Percentiles rank a stretch among this genome's conserved stretches.
phyloP scores from a whole-genome alignment of 1,140 invertebrate genomes.

The Chironomus striatipennis region DNA sequence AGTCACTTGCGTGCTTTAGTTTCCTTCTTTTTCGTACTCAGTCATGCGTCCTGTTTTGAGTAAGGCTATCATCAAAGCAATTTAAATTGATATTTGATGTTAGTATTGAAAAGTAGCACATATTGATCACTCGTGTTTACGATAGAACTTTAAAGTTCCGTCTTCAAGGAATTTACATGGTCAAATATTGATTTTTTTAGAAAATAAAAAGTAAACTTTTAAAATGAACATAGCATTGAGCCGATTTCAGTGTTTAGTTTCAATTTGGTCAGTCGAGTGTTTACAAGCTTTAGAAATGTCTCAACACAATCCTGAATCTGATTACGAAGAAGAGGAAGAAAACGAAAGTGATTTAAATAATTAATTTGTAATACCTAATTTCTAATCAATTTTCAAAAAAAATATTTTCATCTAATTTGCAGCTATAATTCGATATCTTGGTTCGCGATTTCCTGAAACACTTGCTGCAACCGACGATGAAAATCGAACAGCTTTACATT shows the following conservation, averaged over 20 bases:
- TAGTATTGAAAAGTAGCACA: too few relatives aligned
- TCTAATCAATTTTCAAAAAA: neutral
- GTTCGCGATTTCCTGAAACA: constrained; percentile 76
- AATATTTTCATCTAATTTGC: constrained; percentile 24
- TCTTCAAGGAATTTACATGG: too few relatives aligned
- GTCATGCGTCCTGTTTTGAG: too few relatives aligned
- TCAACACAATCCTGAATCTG: neutral
- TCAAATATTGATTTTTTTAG: too few relatives aligned
- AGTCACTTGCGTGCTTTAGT: too few relatives aligned
- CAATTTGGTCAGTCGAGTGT: constrained; percentile 22
- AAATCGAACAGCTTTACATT: constrained; percentile 84
- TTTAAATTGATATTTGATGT: too few relatives aligned
- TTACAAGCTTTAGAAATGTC: constrained; percentile 23
- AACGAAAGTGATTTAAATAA: constrained; percentile 11
- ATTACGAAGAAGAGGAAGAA: neutral
- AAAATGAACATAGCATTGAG: constrained; percentile 18
- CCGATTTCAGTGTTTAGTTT: constrained; percentile 15
- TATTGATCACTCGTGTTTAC: too few relatives aligned
- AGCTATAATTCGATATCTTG: constrained; percentile 51
- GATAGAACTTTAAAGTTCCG: too few relatives aligned
- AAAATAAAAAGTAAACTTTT: neutral
- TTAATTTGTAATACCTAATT: neutral
- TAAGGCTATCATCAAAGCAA: too few relatives aligned
- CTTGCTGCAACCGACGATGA: constrained; percentile 63
- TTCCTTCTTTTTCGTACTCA: too few relatives aligned